Percentiles rank a stretch among this genome's conserved stretches.
Conservation (phyloP, 2,888 invertebrate species). For the Chironomus riparius region DNA sequence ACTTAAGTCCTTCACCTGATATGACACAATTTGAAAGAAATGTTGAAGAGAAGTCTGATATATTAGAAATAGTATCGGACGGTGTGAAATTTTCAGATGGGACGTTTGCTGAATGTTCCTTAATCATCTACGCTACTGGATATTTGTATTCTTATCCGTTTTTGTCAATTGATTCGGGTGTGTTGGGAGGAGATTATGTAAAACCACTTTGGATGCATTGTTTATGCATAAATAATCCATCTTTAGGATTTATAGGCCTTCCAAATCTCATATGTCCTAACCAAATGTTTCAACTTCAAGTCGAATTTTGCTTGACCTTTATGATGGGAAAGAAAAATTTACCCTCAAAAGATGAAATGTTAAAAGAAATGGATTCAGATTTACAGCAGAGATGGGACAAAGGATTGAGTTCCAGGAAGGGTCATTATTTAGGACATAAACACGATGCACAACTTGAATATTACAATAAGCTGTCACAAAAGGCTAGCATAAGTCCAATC, state of each 20-base stretch:
- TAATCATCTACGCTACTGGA: slow-evolving; percentile 73
- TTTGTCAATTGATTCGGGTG: slow-evolving; percentile 56
- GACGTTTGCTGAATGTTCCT: slow-evolving; percentile 52
- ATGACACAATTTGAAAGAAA: slow-evolving; percentile 55
- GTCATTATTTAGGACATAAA: slow-evolving; percentile 65
- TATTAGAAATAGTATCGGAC: slow-evolving; percentile 45
- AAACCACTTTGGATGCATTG: slow-evolving; percentile 78
- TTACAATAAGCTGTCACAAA: slow-evolving; percentile 56
- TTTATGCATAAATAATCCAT: slow-evolving; percentile 68
- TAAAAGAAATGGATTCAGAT: slow-evolving; percentile 51
- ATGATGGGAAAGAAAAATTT: slow-evolving; percentile 54
- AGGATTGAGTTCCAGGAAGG: slow-evolving; percentile 63
- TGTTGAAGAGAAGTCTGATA: slow-evolving; percentile 57
- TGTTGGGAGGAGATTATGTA: slow-evolving; percentile 74
- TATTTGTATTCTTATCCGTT: slow-evolving; percentile 72
- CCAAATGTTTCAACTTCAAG: slow-evolving; percentile 77
- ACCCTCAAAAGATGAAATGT: slow-evolving; percentile 56
- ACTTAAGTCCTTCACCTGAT: slow-evolving; percentile 51
- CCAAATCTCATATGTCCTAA: slow-evolving; percentile 77
- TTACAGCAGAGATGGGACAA: slow-evolving; percentile 49
- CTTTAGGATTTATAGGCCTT: slow-evolving; percentile 74
- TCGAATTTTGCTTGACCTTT: slow-evolving; percentile 55
- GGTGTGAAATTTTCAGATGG: slow-evolving; percentile 57
- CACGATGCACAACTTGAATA: slow-evolving; percentile 49
- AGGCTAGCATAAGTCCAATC: slow-evolving; percentile 52